phyloP scores from a whole-genome alignment of 2,888 invertebrate genomes.

The Ectemnius lituratus region DNA sequence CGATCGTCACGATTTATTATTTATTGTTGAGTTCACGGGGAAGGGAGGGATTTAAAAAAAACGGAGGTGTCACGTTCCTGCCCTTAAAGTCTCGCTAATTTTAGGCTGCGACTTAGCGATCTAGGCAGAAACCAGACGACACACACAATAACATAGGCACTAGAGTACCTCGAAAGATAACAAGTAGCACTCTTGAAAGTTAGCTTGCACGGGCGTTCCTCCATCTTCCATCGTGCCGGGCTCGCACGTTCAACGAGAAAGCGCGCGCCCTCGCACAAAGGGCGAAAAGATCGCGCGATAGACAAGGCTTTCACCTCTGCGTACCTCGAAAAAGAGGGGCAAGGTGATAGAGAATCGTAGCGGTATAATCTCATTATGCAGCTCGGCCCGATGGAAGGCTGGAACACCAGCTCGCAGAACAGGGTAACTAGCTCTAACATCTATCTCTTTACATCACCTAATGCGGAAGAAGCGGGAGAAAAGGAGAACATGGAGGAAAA shows the following conservation, averaged over 20 bases:
- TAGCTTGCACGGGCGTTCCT: conserved; percentile 70
- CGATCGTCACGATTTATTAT: conserved; percentile 53
- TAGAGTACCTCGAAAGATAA: conserved; percentile 68
- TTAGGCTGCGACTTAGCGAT: conserved; percentile 65
- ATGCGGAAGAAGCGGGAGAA: conserved; percentile 25
- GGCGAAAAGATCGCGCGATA: conserved; percentile 10
- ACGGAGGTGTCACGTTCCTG: conserved; percentile 36
- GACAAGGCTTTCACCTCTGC: not conserved
- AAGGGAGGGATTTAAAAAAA: conserved; percentile 17
- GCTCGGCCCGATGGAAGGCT: conserved; percentile 60
- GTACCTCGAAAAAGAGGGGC: not conserved
- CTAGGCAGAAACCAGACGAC: conserved; percentile 61
- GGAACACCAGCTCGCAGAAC: conserved; percentile 72
- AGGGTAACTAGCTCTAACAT: conserved; percentile 76
- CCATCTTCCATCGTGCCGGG: conserved; percentile 58
- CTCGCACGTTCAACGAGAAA: conserved; percentile 16
- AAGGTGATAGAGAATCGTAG: conserved; percentile 25
- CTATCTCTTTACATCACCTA: conserved; percentile 71
- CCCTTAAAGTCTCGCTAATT: conserved; percentile 52
- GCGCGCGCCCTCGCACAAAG: not conserved
- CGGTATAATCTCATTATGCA: conserved; percentile 20
- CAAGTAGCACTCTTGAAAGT: conserved; percentile 73
- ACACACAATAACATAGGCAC: conserved; percentile 65
- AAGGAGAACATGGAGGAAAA: conserved; percentile 47
- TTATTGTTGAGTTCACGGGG: conserved; percentile 56